phyloP scores from a whole-genome alignment of 2,113 vertebrate species.

The Oxyruncus cristatus region DNA sequence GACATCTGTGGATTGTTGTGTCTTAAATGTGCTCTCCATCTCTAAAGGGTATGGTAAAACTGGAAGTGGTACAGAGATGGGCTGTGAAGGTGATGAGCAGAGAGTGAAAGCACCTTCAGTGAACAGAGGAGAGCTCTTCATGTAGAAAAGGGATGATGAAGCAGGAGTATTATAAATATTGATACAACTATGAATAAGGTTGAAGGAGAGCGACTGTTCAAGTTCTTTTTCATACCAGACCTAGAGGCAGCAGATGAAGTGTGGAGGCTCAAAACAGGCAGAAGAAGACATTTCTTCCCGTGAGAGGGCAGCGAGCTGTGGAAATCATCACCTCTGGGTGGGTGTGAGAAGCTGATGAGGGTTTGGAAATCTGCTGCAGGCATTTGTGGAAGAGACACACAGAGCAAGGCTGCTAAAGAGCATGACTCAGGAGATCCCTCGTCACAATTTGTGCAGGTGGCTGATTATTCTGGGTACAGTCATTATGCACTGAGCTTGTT shows the following conservation, averaged over 20 bases:
- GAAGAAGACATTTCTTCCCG: background rate
- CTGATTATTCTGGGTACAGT: background rate
- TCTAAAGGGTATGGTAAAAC: background rate
- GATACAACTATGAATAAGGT: background rate
- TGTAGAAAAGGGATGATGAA: background rate
- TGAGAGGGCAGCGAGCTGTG: background rate
- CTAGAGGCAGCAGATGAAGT: constrained; percentile 1
- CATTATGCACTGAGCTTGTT: background rate
- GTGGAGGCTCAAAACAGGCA: background rate
- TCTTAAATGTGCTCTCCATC: background rate
- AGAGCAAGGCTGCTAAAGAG: background rate
- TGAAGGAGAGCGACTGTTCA: constrained; percentile 3
- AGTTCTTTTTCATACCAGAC: background rate
- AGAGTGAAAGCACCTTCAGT: background rate
- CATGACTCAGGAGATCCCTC: background rate
- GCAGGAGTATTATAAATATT: background rate
- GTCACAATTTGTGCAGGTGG: constrained; percentile 8
- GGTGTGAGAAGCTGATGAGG: background rate
- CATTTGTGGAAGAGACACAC: background rate
- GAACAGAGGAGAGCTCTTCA: background rate
- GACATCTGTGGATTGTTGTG: background rate
- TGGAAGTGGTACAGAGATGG: background rate
- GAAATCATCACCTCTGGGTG: constrained; percentile 26
- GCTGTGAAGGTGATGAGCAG: background rate
- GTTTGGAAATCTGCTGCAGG: constrained; percentile 26